Base-by-base conservation (phyloP, 1,140 invertebrate species). In the Ganaspis sp. region DNA sequence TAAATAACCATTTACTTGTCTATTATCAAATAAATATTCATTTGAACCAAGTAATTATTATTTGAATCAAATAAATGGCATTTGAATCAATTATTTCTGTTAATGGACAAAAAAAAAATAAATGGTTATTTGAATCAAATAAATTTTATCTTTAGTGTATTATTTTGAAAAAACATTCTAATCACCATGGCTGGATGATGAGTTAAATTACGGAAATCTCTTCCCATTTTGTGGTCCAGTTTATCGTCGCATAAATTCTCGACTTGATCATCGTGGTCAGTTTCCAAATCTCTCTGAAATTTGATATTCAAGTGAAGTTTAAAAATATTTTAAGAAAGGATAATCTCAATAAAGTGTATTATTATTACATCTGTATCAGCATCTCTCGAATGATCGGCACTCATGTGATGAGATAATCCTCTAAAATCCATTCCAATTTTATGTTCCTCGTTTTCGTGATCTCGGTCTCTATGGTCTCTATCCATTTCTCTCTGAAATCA, bases 401-500 rank as follows among this genome's bases (percentile, higher is more conserved):
- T 80, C 70, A 86, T 85, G 58, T 87, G 86, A 72, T 87, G 87
- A 23, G 85, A 82, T 38, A 87, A 80, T 73, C 82, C 83, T 79
- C 84, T 85, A 71, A 87, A 87, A 77, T 89, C 87, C 87, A 88
- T 89, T 83, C 83, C 87, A 71, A 83, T 87, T 72, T 77, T 83
- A 53, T 88, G 86, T 45, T 79, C 83, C 53, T 90, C 88, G 72
- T 83, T 88, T 70, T 87, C 87, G 71, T 86, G 88, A 72, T 87
- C 81, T 70, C 77, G 83, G 34, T 89, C 86, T 79, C 85, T 85
- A 64, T 81, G 83, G 72, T 89, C 87, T 69, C 87, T 88, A 58
- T 90, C 88, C 88, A 90, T 90, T 80, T 85, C 85, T 84, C 42
- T 83, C 86, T 89, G 75, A 11, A 78, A 83, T 21, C 76, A 73